Evolutionary conservation across 1,140 invertebrate genomes (phyloP).

Genomic region (Hylyphantes graminicola): DNA sequence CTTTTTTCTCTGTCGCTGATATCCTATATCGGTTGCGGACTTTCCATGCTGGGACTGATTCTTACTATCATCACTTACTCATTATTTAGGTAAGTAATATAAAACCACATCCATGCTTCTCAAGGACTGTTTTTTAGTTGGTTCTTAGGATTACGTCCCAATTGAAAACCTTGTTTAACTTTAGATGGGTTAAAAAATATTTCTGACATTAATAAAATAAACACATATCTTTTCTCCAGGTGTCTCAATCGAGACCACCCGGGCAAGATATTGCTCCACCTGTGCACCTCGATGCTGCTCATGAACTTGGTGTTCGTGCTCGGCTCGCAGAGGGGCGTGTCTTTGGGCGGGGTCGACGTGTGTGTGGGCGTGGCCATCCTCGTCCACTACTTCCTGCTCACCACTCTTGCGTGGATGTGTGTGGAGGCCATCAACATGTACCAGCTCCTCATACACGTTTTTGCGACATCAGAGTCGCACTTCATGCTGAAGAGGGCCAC

Average conservation of each 20-base stretch:
- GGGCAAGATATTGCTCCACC: conserved; percentile 72
- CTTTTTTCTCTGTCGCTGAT: conserved; percentile 68
- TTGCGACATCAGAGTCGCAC: conserved; percentile 69
- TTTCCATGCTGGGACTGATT: conserved; percentile 69
- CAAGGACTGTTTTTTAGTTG: no score
- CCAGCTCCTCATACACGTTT: conserved; percentile 72
- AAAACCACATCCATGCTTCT: no score
- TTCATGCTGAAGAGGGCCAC: conserved; percentile 72
- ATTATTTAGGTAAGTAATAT: conserved; percentile 68
- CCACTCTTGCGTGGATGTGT: conserved; percentile 72
- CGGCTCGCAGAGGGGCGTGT: conserved; percentile 58
- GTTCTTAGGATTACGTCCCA: no score
- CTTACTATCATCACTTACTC: conserved; percentile 71
- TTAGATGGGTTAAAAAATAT: no score
- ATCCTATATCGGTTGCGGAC: conserved; percentile 70
- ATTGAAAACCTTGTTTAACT: no score
- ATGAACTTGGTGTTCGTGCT: conserved; percentile 70
- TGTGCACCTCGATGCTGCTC: conserved; percentile 70
- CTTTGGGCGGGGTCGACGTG: conserved; percentile 60
- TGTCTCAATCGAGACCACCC: conserved; percentile 71
- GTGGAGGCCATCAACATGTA: conserved; percentile 73
- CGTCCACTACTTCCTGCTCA: conserved; percentile 71
- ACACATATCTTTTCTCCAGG: conserved; percentile 63
- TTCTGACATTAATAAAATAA: no score
- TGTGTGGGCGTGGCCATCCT: conserved; percentile 67